Conservation (phyloP, 2,797 vertebrate species). For the Crypturellus tataupa region DNA sequence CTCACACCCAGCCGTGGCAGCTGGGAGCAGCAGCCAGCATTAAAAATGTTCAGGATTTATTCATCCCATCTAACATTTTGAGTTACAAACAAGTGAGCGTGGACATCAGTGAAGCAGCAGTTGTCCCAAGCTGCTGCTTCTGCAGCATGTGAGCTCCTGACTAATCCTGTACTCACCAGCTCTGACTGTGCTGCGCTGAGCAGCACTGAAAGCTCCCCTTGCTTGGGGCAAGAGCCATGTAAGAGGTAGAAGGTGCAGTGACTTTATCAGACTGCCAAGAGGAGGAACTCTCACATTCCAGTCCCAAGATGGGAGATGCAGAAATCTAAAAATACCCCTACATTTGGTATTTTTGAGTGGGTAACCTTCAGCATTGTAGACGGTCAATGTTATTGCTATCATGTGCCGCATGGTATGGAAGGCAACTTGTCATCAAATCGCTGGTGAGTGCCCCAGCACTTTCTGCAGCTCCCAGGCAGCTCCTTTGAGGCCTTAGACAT, state of each 20-base stretch:
- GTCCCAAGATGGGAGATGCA: background rate
- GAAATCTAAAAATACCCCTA: background rate
- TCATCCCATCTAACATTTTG: background rate
- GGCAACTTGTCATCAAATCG: background rate
- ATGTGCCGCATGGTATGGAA: background rate
- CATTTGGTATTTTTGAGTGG: background rate
- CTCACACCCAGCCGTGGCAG: background rate
- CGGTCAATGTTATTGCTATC: background rate
- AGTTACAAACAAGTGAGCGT: background rate
- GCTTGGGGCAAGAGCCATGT: background rate
- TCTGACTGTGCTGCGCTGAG: background rate
- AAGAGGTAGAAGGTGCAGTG: background rate
- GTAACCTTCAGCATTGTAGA: background rate
- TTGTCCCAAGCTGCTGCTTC: fast-evolving
- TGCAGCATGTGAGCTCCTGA: background rate
- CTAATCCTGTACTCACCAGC: fast-evolving
- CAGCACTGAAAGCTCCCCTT: fast-evolving
- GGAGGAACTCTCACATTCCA: background rate
- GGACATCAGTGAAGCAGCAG: background rate
- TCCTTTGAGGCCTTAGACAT: background rate
- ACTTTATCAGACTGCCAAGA: background rate
- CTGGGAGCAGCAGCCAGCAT: background rate
- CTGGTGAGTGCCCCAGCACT: background rate
- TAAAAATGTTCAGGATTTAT: background rate
- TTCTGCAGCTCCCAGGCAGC: background rate